Percentiles rank a stretch among this genome's conserved stretches.
Evolutionary conservation across 2,113 vertebrate species (phyloP).

Genomic region (Gasterosteus aculeatus): DNA sequence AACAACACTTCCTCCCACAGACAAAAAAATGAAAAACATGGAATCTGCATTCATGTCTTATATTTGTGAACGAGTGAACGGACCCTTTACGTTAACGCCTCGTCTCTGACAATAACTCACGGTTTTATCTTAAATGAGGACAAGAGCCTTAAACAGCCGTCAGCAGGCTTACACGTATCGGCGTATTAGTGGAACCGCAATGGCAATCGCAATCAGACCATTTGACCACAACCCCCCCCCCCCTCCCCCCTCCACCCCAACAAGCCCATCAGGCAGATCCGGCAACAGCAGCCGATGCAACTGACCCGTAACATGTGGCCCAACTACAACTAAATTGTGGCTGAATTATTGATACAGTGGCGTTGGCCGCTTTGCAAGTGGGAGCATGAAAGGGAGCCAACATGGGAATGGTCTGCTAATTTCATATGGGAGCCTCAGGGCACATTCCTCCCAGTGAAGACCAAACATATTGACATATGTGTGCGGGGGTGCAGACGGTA

Average conservation of each 20-base stretch:
- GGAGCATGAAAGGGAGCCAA: conserved; percentile 79
- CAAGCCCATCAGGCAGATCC: conserved; percentile 42
- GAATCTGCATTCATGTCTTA: background rate
- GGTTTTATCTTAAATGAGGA: background rate
- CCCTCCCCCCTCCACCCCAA: background rate
- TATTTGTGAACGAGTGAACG: background rate
- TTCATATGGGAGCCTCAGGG: conserved; percentile 80
- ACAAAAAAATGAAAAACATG: background rate
- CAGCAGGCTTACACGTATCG: conserved; percentile 3
- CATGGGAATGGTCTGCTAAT: conserved; percentile 80
- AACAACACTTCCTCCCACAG: background rate
- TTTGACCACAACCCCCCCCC: conserved; percentile 44
- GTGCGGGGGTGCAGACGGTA: conserved; percentile 67
- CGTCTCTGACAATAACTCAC: background rate
- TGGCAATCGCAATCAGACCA: conserved; percentile 20
- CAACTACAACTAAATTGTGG: conserved; percentile 78
- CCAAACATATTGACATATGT: conserved; percentile 81
- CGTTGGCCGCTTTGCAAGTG: conserved; percentile 73
- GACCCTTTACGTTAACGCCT: background rate
- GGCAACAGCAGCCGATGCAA: conserved; percentile 53
- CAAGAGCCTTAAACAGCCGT: background rate
- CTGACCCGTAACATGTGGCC: conserved; percentile 76
- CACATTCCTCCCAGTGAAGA: conserved; percentile 80
- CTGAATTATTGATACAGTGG: conserved; percentile 80
- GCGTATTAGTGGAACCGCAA: conserved; percentile 22